Evolutionary conservation across 2,113 vertebrate genomes (phyloP).

Genomic region (Dasyornis broadbenti): DNA sequence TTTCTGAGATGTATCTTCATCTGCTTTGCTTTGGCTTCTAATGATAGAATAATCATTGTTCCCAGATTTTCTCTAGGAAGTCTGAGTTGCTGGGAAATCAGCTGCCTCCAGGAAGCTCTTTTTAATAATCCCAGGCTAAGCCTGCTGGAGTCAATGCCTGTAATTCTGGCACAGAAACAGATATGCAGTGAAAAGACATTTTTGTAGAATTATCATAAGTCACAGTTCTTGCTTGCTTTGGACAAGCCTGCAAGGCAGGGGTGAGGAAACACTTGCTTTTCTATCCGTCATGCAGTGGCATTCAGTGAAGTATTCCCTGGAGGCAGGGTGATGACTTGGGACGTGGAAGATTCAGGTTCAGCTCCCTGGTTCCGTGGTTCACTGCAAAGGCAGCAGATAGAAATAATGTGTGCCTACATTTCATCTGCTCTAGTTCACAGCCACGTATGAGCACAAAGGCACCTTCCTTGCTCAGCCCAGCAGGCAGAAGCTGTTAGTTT

Average conservation of each 20-base stretch:
- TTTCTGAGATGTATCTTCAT: not conserved
- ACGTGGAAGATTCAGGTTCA: not conserved
- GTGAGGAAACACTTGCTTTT: not conserved
- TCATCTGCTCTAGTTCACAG: conserved; percentile 26
- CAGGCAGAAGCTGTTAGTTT: not conserved
- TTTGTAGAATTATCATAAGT: not conserved
- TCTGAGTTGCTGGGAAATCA: not conserved
- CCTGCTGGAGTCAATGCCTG: not conserved
- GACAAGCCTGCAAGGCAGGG: not conserved
- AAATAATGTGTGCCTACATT: not conserved
- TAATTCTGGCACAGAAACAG: not conserved
- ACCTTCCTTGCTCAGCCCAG: not conserved
- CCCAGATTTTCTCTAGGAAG: not conserved
- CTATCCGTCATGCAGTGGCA: not conserved
- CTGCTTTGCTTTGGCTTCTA: not conserved
- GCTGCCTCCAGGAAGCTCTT: not conserved
- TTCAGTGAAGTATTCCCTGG: not conserved
- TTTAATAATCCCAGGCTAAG: not conserved
- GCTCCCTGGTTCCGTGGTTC: not conserved
- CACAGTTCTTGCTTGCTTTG: not conserved
- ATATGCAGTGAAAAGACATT: not conserved
- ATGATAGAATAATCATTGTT: not conserved
- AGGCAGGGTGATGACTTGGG: not conserved
- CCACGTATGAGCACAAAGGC: not conserved
- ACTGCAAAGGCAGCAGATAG: conserved; percentile 5